phyloP scores from a whole-genome alignment of 2,797 vertebrate species.

The Corythornis leucogaster region DNA sequence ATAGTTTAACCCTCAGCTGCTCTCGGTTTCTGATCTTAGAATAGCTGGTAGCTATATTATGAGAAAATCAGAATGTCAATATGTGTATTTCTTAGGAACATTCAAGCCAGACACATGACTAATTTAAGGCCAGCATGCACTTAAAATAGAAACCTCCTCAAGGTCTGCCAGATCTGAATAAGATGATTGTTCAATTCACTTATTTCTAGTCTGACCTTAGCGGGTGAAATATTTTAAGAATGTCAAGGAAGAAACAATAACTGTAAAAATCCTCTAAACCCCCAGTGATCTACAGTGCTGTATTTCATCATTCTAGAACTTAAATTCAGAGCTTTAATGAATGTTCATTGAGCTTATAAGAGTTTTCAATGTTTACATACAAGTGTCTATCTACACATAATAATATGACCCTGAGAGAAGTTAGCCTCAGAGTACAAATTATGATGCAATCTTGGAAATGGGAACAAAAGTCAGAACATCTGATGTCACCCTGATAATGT shows the following conservation, averaged over 20 bases:
- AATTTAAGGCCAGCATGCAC: conserved; percentile 18
- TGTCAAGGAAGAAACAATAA: neutral
- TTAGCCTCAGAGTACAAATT: neutral
- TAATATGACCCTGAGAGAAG: neutral
- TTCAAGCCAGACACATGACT: neutral
- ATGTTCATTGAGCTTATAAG: neutral
- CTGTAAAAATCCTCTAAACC: neutral
- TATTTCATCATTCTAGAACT: neutral
- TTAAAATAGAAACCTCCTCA: conserved; percentile 53
- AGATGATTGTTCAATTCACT: conserved; percentile 34
- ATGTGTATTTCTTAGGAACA: conserved; percentile 24
- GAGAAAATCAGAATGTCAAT: conserved; percentile 60
- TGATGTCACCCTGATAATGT: neutral
- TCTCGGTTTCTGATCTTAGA: conserved; percentile 25
- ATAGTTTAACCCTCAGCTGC: conserved; percentile 28
- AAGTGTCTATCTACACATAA: neutral
- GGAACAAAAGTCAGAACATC: neutral
- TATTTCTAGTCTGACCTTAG: conserved; percentile 1
- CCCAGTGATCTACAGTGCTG: neutral
- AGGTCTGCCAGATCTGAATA: conserved; percentile 35
- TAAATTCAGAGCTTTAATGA: neutral
- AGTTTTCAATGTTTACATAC: neutral
- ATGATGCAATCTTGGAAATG: neutral
- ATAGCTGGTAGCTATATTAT: conserved; percentile 55
- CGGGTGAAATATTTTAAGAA: neutral